Evolutionary conservation across 1,140 invertebrate species (phyloP).

Genomic region (Thalassaphorura encarpata): DNA sequence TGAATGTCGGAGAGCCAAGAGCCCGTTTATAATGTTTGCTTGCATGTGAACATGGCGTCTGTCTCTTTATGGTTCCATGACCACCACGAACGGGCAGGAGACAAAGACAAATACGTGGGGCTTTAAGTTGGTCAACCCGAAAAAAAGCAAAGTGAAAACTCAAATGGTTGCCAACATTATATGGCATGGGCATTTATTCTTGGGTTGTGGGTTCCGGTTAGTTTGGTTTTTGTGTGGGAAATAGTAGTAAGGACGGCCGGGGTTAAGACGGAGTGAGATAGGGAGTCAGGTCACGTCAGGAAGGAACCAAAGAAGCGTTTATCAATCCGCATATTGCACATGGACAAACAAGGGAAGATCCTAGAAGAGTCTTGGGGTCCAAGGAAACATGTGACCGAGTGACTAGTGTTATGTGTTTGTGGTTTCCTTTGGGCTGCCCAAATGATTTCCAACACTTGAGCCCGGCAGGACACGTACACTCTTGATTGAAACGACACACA

Average conservation of each 20-base stretch:
- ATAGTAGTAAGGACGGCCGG: too few relatives aligned
- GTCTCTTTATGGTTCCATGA: too few relatives aligned
- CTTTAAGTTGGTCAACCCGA: neutral
- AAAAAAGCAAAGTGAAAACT: too few relatives aligned
- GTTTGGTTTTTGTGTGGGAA: too few relatives aligned
- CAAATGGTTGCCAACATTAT: too few relatives aligned
- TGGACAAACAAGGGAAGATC: slow-evolving; percentile 27
- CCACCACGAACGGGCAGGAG: too few relatives aligned
- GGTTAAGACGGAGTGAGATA: slow-evolving; percentile 11
- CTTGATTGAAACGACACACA: slow-evolving; percentile 32
- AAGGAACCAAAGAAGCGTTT: slow-evolving; percentile 27
- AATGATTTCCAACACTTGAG: slow-evolving; percentile 3
- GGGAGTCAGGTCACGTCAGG: slow-evolving; percentile 31
- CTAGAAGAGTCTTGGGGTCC: neutral
- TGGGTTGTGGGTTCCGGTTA: too few relatives aligned
- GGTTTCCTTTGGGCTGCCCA: neutral
- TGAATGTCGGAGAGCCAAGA: too few relatives aligned
- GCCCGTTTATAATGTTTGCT: too few relatives aligned
- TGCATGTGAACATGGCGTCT: too few relatives aligned
- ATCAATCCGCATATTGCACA: slow-evolving; percentile 20
- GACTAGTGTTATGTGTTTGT: neutral
- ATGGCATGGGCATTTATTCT: too few relatives aligned
- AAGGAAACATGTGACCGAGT: neutral
- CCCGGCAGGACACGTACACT: slow-evolving; percentile 20
- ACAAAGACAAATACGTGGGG: too few relatives aligned